Evolutionary conservation across 2,113 vertebrate species (phyloP), one percentile per base, ranked within the genome.

Genomic region (Myodes glareolus): DNA sequence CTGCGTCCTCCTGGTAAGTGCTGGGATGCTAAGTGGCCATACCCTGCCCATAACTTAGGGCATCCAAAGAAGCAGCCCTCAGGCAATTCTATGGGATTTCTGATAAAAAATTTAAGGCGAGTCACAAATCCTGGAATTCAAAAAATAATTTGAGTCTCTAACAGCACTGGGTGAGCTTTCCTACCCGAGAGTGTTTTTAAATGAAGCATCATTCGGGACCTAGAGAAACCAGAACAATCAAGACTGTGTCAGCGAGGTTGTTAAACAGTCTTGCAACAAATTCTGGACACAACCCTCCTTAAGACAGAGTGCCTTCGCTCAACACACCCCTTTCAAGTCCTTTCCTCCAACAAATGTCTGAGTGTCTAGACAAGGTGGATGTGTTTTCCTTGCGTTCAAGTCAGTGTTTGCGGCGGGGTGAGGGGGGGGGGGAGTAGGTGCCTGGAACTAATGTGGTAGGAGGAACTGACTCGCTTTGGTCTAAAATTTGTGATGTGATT

Each of bases 301-400:
- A 93, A 95, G 95, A 94, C 7, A 63, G 17, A 52, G 9, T 82
- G 33, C 45, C 78, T 87, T 81, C 45, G 81, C 86, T 92, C 29
- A 96, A 88, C 14, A 3, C 31, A 67, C 65, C 7, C 1, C n/a
- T 75, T 90, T 94, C 61, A 90, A 82, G 33, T 58, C 88, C 78
- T 72, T 96, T 87, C 77, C 67, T 93, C 61, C 58, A 27, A 36
- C 50, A 87, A 88, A 55, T 19, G 65, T 4, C 27, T 47, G 70
- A 42, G 27, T 52, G 50, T 81, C 50, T 81, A 70, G 76, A 31
- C 42, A 27, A 5, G n/a, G 63, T 88, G 9, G 45, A 42, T 9
- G 29, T 58, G 14, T 39, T 95, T 92, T 50, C 8, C 36, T 78
- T 25, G 77, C 42, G 2, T 87, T 31, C 80, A 65, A 45, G 45